Evolutionary conservation across 2,113 vertebrate species (phyloP).

Genomic region (Delphinapterus leucas): DNA sequence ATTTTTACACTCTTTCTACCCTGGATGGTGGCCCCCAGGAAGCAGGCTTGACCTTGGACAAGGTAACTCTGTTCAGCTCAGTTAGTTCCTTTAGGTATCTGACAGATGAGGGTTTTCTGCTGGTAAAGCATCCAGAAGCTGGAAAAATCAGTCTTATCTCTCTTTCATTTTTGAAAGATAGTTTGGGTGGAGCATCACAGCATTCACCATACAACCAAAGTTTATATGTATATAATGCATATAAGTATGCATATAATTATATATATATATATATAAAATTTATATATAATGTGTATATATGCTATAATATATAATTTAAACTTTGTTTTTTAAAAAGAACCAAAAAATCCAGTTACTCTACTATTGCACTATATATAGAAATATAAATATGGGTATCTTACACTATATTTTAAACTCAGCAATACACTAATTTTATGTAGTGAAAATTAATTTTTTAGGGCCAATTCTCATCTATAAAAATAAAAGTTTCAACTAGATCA

Average conservation of each 20-base stretch:
- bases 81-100: neutral
- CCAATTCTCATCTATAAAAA: neutral
- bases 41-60: neutral
- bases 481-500: neutral
- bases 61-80: neutral
- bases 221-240: neutral
- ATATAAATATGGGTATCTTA: neutral
- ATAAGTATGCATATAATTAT: neutral
- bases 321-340: neutral
- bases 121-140: neutral
- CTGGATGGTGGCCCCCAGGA: neutral
- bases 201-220: neutral
- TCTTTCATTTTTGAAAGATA: neutral
- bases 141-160: neutral
- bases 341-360: neutral
- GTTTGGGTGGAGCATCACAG: neutral
- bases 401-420: neutral
- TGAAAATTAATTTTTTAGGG: neutral
- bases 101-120: neutral
- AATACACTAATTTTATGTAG: neutral
- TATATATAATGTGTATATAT: neutral
- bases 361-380: neutral
- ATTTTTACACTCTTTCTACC: accelerated
- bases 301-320: neutral
- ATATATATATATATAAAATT: neutral